These are phyloP conservation scores for Idaea dimidiata DNA, from an alignment of 2,888 invertebrate genomes.

Conservation along the genomic window DNA sequence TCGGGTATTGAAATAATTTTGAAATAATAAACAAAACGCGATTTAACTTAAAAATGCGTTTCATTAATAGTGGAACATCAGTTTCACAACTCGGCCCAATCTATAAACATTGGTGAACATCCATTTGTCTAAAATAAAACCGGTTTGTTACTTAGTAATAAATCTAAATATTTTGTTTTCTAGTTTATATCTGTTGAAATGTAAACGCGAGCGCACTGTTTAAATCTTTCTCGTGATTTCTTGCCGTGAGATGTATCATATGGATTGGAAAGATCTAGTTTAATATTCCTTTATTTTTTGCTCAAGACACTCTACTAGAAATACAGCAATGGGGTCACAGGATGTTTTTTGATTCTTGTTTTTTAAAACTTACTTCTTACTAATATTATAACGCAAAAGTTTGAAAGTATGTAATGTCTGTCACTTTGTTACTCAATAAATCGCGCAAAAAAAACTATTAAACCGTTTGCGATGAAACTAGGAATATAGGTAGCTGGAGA, in stretches of 20 bases:
- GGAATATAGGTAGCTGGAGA: too few species aligned
- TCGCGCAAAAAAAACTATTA: too few species aligned
- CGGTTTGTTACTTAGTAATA: constrained; percentile 4
- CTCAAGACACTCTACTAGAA: background rate
- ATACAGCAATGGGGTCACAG: too few species aligned
- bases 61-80: background rate
- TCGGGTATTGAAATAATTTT: too few species aligned
- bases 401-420: too few species aligned
- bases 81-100: background rate
- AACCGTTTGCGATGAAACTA: too few species aligned
- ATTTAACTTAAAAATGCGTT: too few species aligned
- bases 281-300: background rate
- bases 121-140: background rate
- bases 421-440: too few species aligned
- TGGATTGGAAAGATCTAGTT: background rate
- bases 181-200: constrained; percentile 15
- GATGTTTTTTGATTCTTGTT: too few species aligned
- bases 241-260: background rate
- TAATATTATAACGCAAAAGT: too few species aligned
- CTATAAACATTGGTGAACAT: constrained; percentile 1
- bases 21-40: too few species aligned
- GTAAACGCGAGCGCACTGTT: constrained; percentile 9
- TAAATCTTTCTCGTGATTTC: constrained; percentile 15
- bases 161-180: constrained; percentile 18
- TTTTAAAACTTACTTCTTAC: too few species aligned